Evolutionary conservation across 1,140 invertebrate species (phyloP).

Genomic region (Ceratina japonica): DNA sequence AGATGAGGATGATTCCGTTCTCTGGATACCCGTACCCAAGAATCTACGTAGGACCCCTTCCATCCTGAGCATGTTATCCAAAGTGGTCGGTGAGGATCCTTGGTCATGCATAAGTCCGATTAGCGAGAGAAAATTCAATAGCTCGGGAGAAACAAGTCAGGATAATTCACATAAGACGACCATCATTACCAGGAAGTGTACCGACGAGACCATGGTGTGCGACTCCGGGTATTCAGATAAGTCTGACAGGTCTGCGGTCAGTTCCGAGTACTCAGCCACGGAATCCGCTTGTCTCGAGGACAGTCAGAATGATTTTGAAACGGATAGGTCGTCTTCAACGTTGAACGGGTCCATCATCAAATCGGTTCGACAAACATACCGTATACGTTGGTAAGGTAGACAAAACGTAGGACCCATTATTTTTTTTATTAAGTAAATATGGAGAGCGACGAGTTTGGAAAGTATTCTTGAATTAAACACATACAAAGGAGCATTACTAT

Average conservation of each 20-base stretch:
- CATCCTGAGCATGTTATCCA: constrained; percentile 48
- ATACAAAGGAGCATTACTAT: not conserved
- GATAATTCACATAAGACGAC: not conserved
- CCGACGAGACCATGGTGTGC: constrained; percentile 52
- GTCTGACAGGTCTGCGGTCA: not conserved
- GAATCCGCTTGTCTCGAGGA: constrained; percentile 4
- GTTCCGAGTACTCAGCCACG: not conserved
- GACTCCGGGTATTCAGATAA: constrained; percentile 65
- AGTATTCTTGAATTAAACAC: not conserved
- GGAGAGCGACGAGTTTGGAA: not conserved
- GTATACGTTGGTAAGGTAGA: not conserved
- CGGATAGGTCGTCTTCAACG: not conserved
- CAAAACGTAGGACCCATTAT: not conserved
- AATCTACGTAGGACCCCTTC: constrained; percentile 59
- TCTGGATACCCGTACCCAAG: constrained; percentile 58
- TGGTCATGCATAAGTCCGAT: constrained; percentile 61
- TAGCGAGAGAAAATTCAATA: not conserved
- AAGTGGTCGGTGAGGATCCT: not conserved
- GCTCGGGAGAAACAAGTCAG: not conserved
- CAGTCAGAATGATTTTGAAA: not conserved
- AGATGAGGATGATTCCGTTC: constrained; percentile 42
- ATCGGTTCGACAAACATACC: not conserved
- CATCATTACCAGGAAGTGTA: constrained; percentile 28
- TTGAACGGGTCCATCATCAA: not conserved
- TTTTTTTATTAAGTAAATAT: not conserved